These are phyloP conservation scores for Galerucella nymphaeae DNA, from an alignment of 2,888 invertebrate genomes.

Conservation along the genomic window DNA sequence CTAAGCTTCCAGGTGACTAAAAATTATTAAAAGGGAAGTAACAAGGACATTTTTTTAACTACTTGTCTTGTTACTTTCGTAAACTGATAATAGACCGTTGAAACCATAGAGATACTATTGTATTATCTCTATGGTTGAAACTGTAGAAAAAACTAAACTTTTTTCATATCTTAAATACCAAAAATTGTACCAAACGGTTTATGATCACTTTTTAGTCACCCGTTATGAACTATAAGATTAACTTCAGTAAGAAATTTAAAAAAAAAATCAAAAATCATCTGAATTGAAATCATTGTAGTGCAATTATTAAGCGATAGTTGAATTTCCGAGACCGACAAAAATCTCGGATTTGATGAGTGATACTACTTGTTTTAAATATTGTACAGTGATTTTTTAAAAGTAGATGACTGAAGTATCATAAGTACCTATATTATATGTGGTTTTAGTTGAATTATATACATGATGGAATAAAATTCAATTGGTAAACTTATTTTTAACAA, in stretches of 20 bases:
- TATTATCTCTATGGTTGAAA: too few relatives aligned
- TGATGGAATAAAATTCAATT: neutral
- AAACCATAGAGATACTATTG: too few relatives aligned
- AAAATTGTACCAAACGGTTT: neutral
- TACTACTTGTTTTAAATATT: slow-evolving; percentile 57
- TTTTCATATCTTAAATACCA: neutral
- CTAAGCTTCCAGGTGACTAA: slow-evolving; percentile 20
- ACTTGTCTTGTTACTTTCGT: too few relatives aligned
- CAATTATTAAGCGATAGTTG: slow-evolving; percentile 48
- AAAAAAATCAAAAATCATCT: slow-evolving; percentile 45
- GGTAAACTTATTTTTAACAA: neutral
- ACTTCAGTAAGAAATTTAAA: slow-evolving; percentile 19
- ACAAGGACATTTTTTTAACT: neutral
- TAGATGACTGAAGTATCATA: slow-evolving; percentile 61
- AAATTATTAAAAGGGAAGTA: neutral
- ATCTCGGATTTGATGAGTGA: slow-evolving; percentile 47
- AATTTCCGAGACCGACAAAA: slow-evolving; percentile 25
- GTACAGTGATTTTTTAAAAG: slow-evolving; percentile 60
- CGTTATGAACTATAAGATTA: slow-evolving; percentile 11
- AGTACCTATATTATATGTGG: slow-evolving; percentile 48
- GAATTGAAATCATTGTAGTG: slow-evolving; percentile 44
- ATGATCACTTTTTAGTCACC: slow-evolving; percentile 16
- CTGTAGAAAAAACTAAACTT: neutral
- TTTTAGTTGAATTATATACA: slow-evolving; percentile 50
- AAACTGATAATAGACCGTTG: neutral